Conservation (phyloP, 2,113 vertebrate species). For the Calypte anna region DNA sequence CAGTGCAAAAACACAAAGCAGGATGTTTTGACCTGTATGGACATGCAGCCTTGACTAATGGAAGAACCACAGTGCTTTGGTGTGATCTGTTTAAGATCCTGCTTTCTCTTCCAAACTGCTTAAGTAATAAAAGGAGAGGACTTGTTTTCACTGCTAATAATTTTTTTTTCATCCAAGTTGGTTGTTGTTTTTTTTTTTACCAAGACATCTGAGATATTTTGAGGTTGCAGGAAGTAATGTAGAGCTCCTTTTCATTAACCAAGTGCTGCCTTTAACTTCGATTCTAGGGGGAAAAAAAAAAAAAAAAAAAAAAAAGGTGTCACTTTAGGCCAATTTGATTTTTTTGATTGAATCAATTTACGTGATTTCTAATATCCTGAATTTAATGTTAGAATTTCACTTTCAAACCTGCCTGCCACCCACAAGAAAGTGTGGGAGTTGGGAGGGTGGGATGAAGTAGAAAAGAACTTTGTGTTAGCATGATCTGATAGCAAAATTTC, state of each 20-base stretch:
- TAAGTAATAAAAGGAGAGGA: not conserved
- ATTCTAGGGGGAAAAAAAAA: not conserved
- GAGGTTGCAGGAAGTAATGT: slow-evolving; percentile 26
- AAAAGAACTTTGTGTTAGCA: not conserved
- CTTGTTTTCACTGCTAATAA: slow-evolving; percentile 37
- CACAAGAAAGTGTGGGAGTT: not conserved
- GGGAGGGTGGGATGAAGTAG: not conserved
- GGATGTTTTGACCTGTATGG: slow-evolving; percentile 11
- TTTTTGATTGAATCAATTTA: accelerated
- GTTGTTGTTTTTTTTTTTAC: not conserved
- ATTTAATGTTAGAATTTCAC: not conserved
- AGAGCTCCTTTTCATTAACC: not conserved
- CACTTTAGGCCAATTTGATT: not conserved
- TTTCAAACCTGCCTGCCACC: not conserved
- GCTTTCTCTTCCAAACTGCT: not conserved
- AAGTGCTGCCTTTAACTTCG: not conserved
- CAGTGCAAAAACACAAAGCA: not conserved
- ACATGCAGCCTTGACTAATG: slow-evolving; percentile 31
- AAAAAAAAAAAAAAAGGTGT: not conserved
- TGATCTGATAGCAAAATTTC: not conserved
- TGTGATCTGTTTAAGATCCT: not conserved
- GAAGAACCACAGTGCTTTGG: slow-evolving; percentile 13
- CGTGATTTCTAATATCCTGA: not conserved
- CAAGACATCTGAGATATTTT: slow-evolving; percentile 28
- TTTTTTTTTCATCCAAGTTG: slow-evolving; percentile 11